phyloP scores from a whole-genome alignment of 1,140 invertebrate species.

The Triops cancriformis region DNA sequence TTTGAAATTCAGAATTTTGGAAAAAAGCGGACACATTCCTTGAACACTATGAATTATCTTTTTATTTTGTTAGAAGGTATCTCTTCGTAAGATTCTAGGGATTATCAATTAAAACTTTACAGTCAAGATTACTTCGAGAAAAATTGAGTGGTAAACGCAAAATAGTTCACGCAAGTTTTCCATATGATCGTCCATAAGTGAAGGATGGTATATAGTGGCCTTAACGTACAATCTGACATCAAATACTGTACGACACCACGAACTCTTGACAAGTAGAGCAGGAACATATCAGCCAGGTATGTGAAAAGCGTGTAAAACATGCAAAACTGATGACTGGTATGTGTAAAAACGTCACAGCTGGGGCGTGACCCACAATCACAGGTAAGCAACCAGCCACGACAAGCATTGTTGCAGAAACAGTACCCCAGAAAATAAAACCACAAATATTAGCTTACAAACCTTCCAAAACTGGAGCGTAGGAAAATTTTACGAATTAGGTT shows the following conservation, averaged over 20 bases:
- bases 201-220: no score
- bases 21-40: no score
- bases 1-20: no score
- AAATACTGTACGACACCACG: neutral
- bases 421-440: neutral
- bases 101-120: no score
- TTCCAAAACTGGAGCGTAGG: neutral
- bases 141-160: no score
- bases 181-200: no score
- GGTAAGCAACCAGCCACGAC: neutral
- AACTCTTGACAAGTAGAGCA: neutral
- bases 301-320: neutral
- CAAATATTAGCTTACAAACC: neutral
- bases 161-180: no score
- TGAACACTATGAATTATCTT: no score
- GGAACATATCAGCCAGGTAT: neutral
- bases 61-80: no score
- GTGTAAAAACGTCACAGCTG: neutral
- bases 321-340: neutral
- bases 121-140: no score
- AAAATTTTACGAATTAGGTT: neutral
- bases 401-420: neutral
- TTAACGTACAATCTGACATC: neutral
- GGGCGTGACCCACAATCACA: neutral
- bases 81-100: no score